Base-by-base conservation (phyloP, 2,888 invertebrate genomes). In the Chloroclystis v-ata region DNA sequence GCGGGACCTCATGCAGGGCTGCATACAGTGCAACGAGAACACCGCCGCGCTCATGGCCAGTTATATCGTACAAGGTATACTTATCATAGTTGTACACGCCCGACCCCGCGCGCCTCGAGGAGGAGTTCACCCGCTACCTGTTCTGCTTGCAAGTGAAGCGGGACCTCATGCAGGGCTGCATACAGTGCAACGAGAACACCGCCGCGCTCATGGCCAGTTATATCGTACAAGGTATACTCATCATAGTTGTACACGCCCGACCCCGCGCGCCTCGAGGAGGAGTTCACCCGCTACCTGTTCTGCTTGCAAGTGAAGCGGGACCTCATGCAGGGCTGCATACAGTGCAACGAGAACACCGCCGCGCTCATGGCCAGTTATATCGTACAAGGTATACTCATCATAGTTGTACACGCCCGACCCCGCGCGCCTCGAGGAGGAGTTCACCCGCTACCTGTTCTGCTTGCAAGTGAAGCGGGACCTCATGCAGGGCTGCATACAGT, bases 391-490 rank as follows among this genome's bases (percentile, higher is more conserved):
- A n/a, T n/a, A n/a, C n/a, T n/a, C n/a, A n/a, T n/a, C n/a, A n/a
- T n/a, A 99, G 90, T 99, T 99, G 89, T 99, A 99, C 89, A 98
- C 98, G 8, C 98, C 99, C 7, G 99, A 99, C 89, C 99, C 99
- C 5, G 95, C 96, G 28, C 95, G 99, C 68, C 89, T 99, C 44
- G 98, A 99, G 82, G 99, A 99, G 82, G 99, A 99, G 86, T 98
- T 97, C 84, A 99, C 99, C 9, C 92, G 98, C 67, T 99, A 98
- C 88, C 91, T 99, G 72, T 98, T 98, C 89, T 97, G 97, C 66
- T 89, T 99, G 69, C 99, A 99, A 93, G 95, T 99, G 64, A 98
- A 98, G 89, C 91, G 97, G 52, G 99, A 99, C 83, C 89, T 99
- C 60, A 93, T 96, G 35, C 93, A 92, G 54, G 99, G 98, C 33